Evolutionary conservation across 2,888 invertebrate species (phyloP).

Genomic region (Plebejus argus): DNA sequence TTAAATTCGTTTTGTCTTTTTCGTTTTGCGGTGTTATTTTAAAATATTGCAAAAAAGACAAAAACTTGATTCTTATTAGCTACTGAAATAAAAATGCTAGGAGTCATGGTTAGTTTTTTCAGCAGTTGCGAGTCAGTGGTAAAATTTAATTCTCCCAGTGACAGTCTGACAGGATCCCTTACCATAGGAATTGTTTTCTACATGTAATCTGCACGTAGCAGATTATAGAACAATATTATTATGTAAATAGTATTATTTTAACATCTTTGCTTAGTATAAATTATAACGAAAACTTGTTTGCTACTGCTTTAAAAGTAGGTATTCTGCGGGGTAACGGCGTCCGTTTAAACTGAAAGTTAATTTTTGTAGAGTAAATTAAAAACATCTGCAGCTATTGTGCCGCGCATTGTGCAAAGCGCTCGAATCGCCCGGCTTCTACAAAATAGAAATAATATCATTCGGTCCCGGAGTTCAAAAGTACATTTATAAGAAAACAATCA

Average conservation of each 20-base stretch:
- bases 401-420: background rate
- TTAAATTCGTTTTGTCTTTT: slow-evolving; percentile 2
- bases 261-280: background rate
- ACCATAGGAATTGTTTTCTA: background rate
- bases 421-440: background rate
- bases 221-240: background rate
- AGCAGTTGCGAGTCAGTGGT: too few relatives aligned
- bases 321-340: background rate
- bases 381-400: slow-evolving; percentile 10
- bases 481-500: slow-evolving; percentile 17
- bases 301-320: background rate
- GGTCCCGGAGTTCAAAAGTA: background rate
- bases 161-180: background rate
- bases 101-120: too few relatives aligned
- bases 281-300: background rate
- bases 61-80: too few relatives aligned
- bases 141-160: too few relatives aligned
- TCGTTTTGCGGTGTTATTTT: background rate
- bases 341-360: slow-evolving; percentile 3
- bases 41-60: background rate
- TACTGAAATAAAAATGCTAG: too few relatives aligned
- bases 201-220: background rate
- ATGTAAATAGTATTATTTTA: background rate
- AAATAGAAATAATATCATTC: slow-evolving; percentile 11
- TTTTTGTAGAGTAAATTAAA: slow-evolving; percentile 8